Evolutionary conservation across 2,113 vertebrate genomes (phyloP).

Genomic region (Peromyscus maniculatus): DNA sequence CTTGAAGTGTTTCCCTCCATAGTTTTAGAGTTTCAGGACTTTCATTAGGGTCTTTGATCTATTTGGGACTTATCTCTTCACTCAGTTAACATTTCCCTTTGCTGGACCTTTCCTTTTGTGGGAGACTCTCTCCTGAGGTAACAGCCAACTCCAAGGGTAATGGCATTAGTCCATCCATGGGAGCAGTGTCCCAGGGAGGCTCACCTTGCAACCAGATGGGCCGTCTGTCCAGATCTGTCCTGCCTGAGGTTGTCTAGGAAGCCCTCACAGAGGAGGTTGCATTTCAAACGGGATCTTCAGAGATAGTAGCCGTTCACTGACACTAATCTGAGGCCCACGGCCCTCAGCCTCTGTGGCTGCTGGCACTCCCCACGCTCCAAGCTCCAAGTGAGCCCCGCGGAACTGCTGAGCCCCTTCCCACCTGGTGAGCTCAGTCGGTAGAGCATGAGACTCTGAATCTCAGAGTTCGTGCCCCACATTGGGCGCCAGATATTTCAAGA

Average conservation of each 20-base stretch:
- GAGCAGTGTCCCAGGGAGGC: too few species aligned
- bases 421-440: constrained; percentile 82
- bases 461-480: constrained; percentile 95
- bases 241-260: constrained; percentile 12
- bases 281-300: not conserved
- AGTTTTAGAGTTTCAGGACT: not conserved
- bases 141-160: not conserved
- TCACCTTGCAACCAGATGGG: not conserved
- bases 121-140: not conserved
- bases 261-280: not conserved
- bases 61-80: not conserved
- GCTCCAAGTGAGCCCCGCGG: too few species aligned
- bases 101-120: not conserved
- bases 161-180: not conserved
- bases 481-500: constrained; percentile 83
- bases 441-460: constrained; percentile 88
- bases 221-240: not conserved
- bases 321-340: too few species aligned
- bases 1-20: not conserved
- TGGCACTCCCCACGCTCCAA: too few species aligned
- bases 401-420: too few species aligned
- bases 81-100: not conserved
- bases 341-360: too few species aligned
- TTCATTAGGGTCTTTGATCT: not conserved
- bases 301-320: not conserved